A percentile compares a stretch with the other conserved stretches of the same genome.
These are phyloP conservation scores for Lycia hirtaria DNA, from an alignment of 2,888 invertebrate genomes.

Conservation along the genomic window DNA sequence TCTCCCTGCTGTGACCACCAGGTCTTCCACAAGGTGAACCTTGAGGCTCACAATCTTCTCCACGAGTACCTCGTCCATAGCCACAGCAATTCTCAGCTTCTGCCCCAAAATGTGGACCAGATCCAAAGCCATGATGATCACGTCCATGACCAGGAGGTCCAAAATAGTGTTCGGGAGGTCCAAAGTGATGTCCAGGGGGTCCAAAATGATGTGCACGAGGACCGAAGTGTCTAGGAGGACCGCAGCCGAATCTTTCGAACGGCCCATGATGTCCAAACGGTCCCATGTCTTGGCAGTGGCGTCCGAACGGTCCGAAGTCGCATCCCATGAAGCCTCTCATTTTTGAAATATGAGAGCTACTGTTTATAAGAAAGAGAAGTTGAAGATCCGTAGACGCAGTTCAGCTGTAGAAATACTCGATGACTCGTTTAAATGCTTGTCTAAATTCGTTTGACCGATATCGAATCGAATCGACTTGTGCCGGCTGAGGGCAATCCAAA, in stretches of 20 bases:
- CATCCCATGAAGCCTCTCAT: conserved; percentile 22
- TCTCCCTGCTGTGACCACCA: conserved; percentile 6
- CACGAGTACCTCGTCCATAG: neutral
- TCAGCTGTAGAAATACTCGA: neutral
- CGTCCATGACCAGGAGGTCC: conserved; percentile 5
- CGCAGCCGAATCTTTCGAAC: conserved; percentile 1
- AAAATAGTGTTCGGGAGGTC: conserved; percentile 3
- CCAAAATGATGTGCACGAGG: conserved; percentile 4
- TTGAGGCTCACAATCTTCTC: neutral
- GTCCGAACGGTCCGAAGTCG: conserved; percentile 13
- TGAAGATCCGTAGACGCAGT: neutral
- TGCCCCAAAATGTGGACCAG: conserved; percentile 6
- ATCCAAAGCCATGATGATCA: conserved; percentile 2
- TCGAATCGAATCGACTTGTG: conserved; percentile 20
- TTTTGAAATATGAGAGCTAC: neutral
- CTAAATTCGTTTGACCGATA: neutral
- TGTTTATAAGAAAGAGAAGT: neutral
- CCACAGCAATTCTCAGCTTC: conserved; percentile 9
- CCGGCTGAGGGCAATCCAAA: neutral
- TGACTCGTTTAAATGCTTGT: neutral
- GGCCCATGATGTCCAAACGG: conserved; percentile 14
- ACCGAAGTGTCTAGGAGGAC: conserved; percentile 5
- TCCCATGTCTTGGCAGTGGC: conserved; percentile 19
- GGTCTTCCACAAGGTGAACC: conserved; percentile 6
- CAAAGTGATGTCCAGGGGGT: neutral